Conservation (phyloP, 2,113 vertebrate species). For the Taurulus bubalis region DNA sequence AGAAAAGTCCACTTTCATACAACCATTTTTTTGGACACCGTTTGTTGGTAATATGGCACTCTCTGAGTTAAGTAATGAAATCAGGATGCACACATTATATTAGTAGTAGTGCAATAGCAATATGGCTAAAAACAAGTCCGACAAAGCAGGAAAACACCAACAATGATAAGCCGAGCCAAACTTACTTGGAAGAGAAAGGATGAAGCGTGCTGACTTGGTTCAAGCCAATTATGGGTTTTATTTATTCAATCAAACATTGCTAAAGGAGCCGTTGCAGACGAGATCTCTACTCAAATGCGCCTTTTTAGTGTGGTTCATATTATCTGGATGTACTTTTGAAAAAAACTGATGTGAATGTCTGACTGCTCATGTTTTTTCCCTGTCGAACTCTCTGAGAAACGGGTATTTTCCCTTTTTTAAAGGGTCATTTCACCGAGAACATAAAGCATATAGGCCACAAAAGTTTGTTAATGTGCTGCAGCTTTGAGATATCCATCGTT, state of each 20-base stretch:
- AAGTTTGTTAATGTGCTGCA: too few species aligned
- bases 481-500: too few species aligned
- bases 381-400: background rate
- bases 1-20: too few species aligned
- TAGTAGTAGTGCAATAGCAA: background rate
- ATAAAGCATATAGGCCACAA: too few species aligned
- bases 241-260: background rate
- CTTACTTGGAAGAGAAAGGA: too few species aligned
- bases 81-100: background rate
- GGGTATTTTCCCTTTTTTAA: background rate
- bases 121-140: background rate
- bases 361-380: background rate
- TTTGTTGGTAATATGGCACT: background rate
- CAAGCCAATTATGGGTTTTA: too few species aligned
- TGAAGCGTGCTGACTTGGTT: background rate
- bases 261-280: background rate
- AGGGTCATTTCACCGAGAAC: too few species aligned
- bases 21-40: background rate
- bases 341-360: background rate
- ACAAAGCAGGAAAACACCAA: background rate
- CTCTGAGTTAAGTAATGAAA: background rate
- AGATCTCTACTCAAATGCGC: too few species aligned
- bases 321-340: background rate
- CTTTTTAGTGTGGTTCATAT: background rate
- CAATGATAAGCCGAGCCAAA: too few species aligned